Conservation (phyloP, 1,140 invertebrate genomes). For the Augochlora pura region DNA sequence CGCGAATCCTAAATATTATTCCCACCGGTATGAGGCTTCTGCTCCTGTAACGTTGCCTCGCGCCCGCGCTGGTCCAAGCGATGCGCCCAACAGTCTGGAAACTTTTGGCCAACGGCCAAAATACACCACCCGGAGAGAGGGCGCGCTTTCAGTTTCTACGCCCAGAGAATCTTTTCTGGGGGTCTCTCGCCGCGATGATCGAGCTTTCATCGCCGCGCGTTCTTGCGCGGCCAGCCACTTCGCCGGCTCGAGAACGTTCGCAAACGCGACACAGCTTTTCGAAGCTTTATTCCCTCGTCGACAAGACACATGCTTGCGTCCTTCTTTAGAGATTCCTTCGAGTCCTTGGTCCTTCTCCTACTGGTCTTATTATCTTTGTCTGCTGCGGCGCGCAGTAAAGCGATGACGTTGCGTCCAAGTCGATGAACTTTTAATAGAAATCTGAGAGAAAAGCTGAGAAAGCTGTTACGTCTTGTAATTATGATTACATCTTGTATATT, state of each 20-base stretch:
- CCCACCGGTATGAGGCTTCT: constrained; percentile 37
- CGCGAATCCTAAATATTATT: constrained; percentile 63
- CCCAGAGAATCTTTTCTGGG: constrained; percentile 9
- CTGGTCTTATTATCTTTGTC: too few relatives aligned
- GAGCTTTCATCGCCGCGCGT: constrained; percentile 35
- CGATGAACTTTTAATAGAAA: too few relatives aligned
- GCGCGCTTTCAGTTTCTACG: constrained; percentile 47
- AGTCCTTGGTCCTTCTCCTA: not conserved
- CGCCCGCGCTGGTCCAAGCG: constrained; percentile 49
- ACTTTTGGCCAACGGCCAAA: constrained; percentile 63
- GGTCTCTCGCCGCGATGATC: constrained; percentile 5
- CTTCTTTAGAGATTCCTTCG: too few relatives aligned
- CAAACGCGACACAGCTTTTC: constrained; percentile 18
- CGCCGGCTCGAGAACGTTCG: not conserved
- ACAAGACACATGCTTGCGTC: not conserved
- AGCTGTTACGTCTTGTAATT: too few relatives aligned
- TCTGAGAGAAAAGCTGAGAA: too few relatives aligned
- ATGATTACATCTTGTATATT: too few relatives aligned
- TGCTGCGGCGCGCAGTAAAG: too few relatives aligned
- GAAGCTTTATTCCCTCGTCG: not conserved
- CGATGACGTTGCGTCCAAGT: too few relatives aligned
- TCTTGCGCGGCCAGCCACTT: not conserved
- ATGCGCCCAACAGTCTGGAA: constrained; percentile 70
- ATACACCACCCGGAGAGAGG: constrained; percentile 30
- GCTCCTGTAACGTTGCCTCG: constrained; percentile 46